Percentiles rank a stretch among this genome's conserved stretches.
phyloP scores from a whole-genome alignment of 2,888 invertebrate genomes.

The Himalopsyche tibetana region DNA sequence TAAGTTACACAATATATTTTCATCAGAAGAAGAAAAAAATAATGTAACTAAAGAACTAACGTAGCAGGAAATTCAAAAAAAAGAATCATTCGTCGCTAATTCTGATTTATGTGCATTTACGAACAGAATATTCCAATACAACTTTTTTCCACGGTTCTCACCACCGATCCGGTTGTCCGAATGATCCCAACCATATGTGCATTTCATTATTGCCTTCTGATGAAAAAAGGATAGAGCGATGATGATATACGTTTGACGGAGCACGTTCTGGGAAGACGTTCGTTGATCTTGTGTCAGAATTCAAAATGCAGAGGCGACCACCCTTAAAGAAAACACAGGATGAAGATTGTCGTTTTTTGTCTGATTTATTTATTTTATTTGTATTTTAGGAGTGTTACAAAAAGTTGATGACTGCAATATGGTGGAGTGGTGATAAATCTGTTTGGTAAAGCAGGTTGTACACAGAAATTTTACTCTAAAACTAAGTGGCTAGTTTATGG shows the following conservation, averaged over 20 bases:
- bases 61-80: constrained; percentile 19
- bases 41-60: too few relatives aligned
- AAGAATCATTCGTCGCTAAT: constrained; percentile 5
- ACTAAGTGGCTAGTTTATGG: too few relatives aligned
- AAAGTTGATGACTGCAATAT: constrained; percentile 32
- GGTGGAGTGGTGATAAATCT: constrained; percentile 23
- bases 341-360: constrained; percentile 47
- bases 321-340: constrained; percentile 46
- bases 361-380: constrained; percentile 14
- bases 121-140: background rate
- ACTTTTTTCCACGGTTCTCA: constrained; percentile 13
- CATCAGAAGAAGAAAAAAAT: too few relatives aligned
- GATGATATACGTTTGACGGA: background rate
- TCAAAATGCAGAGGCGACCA: constrained; percentile 43
- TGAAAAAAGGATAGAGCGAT: constrained; percentile 1
- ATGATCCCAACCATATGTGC: constrained; percentile 11
- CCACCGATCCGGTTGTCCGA: constrained; percentile 1
- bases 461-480: too few relatives aligned
- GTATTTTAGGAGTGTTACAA: background rate
- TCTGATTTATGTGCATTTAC: constrained; percentile 27
- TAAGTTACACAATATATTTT: too few relatives aligned
- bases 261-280: constrained; percentile 22
- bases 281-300: constrained; percentile 21
- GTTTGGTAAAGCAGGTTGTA: too few relatives aligned
- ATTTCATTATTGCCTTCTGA: background rate